phyloP scores from a whole-genome alignment of 2,113 vertebrate species.

The Falcunculus frontatus region DNA sequence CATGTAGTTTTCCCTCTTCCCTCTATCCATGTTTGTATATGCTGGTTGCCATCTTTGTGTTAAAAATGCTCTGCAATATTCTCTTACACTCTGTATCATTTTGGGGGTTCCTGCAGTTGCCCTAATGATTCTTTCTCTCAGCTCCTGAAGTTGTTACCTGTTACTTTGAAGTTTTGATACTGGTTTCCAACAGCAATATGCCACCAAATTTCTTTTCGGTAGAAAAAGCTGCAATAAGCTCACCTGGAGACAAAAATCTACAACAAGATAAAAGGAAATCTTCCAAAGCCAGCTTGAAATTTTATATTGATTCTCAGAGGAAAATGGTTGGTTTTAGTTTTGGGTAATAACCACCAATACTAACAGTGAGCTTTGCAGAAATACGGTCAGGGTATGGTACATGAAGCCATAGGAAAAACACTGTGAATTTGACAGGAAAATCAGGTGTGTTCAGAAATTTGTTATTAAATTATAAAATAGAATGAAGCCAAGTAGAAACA shows the following conservation, averaged over 20 bases:
- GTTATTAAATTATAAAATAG: background rate
- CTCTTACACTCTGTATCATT: background rate
- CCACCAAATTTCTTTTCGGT: background rate
- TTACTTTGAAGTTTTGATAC: background rate
- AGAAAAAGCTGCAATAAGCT: background rate
- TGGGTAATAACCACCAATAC: background rate
- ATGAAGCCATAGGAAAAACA: background rate
- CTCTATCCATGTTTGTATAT: background rate
- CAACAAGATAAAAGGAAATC: background rate
- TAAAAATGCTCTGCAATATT: background rate
- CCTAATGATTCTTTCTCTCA: background rate
- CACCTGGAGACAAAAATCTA: background rate
- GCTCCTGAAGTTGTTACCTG: background rate
- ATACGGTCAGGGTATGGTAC: background rate
- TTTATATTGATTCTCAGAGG: background rate
- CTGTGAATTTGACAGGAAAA: background rate
- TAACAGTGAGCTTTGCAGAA: background rate
- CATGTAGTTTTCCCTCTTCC: background rate
- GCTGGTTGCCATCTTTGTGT: background rate
- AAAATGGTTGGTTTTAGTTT: background rate
- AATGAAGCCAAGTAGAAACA: background rate
- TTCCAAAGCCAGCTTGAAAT: background rate
- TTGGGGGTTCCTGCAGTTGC: background rate
- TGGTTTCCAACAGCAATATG: background rate
- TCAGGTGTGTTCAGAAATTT: background rate